phyloP scores from a whole-genome alignment of 2,888 invertebrate genomes.

The Polylopha cassiicola region DNA sequence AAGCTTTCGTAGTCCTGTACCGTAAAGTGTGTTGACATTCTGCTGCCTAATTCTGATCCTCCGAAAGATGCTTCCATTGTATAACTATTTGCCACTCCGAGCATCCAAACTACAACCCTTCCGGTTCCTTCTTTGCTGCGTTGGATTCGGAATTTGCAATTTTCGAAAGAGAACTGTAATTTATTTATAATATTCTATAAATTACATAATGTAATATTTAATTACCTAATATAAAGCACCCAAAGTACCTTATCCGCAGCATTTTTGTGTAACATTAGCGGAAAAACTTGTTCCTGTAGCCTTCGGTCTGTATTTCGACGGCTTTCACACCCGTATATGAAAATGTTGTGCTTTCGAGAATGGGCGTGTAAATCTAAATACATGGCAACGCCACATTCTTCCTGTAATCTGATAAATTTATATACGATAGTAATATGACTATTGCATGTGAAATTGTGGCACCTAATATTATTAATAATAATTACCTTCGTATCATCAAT shows the following conservation, averaged over 20 bases:
- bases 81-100: conserved; percentile 95
- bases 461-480: no score
- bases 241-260: conserved; percentile 87
- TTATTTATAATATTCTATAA: conserved; percentile 11
- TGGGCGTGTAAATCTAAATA: conserved; percentile 97
- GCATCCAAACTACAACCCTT: conserved; percentile 95
- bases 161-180: conserved; percentile 92
- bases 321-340: conserved; percentile 97
- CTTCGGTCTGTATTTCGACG: conserved; percentile 85
- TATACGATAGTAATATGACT: background rate
- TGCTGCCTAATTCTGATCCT: conserved; percentile 89
- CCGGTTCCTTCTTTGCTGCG: conserved; percentile 97
- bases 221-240: background rate
- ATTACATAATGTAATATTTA: background rate
- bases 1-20: conserved; percentile 81
- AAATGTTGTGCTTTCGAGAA: conserved; percentile 95
- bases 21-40: conserved; percentile 90
- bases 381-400: conserved; percentile 93
- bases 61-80: conserved; percentile 97
- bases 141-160: conserved; percentile 95
- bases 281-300: conserved; percentile 94
- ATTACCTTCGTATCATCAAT: conserved; percentile 87
- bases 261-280: conserved; percentile 95
- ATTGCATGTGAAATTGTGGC: background rate
- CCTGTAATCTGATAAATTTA: conserved; percentile 81